Conservation (phyloP, 2,113 vertebrate genomes). For the Meles meles region DNA sequence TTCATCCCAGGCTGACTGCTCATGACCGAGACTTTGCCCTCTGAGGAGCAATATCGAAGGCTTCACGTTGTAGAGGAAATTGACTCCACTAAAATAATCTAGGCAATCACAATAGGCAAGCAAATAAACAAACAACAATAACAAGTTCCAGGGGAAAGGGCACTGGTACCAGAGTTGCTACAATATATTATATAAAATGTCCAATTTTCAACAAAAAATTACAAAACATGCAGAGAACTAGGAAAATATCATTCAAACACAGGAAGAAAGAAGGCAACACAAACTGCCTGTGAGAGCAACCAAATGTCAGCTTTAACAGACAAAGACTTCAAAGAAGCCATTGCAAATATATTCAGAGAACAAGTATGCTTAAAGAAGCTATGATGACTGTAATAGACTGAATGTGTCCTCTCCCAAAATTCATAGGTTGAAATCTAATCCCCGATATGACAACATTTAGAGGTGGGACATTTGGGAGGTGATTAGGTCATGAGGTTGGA, state of each 20-base stretch:
- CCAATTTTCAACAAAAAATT: background rate
- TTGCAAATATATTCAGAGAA: background rate
- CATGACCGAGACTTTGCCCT: background rate
- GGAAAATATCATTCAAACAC: background rate
- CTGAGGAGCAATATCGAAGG: background rate
- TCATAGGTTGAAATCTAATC: background rate
- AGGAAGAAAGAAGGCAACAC: background rate
- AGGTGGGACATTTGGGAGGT: background rate
- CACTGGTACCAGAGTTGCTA: background rate
- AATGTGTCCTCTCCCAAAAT: background rate
- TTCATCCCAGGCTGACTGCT: background rate
- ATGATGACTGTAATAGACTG: background rate
- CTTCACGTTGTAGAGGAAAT: background rate
- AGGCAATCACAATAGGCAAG: conserved; percentile 11
- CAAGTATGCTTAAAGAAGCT: background rate
- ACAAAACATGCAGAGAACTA: background rate
- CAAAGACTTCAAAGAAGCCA: background rate
- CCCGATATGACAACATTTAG: background rate
- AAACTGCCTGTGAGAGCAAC: background rate
- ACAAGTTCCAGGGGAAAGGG: background rate
- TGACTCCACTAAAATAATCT: background rate
- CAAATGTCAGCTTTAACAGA: background rate
- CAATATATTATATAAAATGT: background rate
- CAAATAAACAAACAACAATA: background rate
- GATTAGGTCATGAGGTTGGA: background rate